Percentiles rank a stretch among this genome's conserved stretches.
Conservation (phyloP, 1,140 invertebrate genomes). For the Papilio polyxenes region DNA sequence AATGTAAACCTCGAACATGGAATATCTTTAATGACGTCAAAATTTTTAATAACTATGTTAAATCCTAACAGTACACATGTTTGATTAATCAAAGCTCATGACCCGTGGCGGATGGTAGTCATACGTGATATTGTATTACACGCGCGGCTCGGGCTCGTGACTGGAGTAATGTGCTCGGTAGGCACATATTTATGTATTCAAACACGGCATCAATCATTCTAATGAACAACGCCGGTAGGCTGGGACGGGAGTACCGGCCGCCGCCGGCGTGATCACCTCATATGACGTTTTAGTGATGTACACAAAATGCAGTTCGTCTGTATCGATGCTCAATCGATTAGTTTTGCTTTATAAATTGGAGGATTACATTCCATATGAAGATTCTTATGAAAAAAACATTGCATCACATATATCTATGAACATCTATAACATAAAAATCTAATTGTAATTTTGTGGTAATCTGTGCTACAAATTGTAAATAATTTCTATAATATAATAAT, state of each 20-base stretch:
- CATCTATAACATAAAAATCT: no score
- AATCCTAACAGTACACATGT: not conserved
- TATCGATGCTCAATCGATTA: constrained; percentile 38
- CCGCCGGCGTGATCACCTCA: constrained; percentile 52
- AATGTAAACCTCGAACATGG: no score
- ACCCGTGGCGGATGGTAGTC: constrained; percentile 26
- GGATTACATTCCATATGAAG: no score
- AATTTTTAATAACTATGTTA: not conserved
- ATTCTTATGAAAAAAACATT: no score
- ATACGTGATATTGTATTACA: constrained; percentile 45
- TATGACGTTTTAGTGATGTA: constrained; percentile 51
- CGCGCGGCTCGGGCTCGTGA: constrained; percentile 55
- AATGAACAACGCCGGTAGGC: constrained; percentile 69
- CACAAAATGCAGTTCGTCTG: constrained; percentile 28
- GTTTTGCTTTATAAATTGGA: not conserved
- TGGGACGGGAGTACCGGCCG: constrained; percentile 52
- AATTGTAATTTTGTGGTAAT: no score
- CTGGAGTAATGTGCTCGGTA: constrained; percentile 57
- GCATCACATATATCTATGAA: no score
- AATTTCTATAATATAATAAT: no score
- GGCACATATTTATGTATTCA: constrained; percentile 73
- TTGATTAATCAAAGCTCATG: constrained; percentile 14
- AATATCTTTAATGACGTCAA: not conserved
- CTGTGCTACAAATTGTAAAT: no score
- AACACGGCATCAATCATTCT: constrained; percentile 77